phyloP scores from a whole-genome alignment of 2,113 vertebrate genomes.

The Monarcha castaneiventris region DNA sequence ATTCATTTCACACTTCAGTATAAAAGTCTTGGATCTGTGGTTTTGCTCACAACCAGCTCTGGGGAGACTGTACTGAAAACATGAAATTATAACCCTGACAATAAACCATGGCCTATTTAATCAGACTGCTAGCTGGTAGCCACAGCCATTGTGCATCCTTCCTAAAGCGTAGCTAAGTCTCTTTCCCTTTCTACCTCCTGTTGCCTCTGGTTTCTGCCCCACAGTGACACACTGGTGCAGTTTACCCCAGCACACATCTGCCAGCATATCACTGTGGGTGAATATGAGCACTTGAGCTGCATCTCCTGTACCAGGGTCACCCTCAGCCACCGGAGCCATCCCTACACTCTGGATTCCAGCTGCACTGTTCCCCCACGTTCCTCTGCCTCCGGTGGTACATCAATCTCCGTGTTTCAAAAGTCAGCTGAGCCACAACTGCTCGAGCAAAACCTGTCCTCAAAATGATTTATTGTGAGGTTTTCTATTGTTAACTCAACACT shows the following conservation, averaged over 20 bases:
- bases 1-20: neutral
- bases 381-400: neutral
- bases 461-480: neutral
- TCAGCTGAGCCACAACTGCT: neutral
- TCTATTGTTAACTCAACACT: neutral
- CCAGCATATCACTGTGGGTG: neutral
- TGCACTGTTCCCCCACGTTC: fast-evolving
- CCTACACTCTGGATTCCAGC: neutral
- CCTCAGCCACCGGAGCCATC: fast-evolving
- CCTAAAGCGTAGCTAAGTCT: neutral
- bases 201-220: neutral
- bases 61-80: neutral
- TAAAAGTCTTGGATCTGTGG: neutral
- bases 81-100: neutral
- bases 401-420: neutral
- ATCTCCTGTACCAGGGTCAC: neutral
- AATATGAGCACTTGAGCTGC: neutral
- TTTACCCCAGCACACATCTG: neutral
- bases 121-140: neutral
- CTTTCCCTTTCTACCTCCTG: neutral
- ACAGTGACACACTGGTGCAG: neutral
- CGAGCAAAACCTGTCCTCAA: neutral
- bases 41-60: neutral
- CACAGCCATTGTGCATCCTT: neutral
- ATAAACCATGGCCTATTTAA: neutral